Conservation (phyloP, 1,140 invertebrate species). For the Zelostemma sp. region DNA sequence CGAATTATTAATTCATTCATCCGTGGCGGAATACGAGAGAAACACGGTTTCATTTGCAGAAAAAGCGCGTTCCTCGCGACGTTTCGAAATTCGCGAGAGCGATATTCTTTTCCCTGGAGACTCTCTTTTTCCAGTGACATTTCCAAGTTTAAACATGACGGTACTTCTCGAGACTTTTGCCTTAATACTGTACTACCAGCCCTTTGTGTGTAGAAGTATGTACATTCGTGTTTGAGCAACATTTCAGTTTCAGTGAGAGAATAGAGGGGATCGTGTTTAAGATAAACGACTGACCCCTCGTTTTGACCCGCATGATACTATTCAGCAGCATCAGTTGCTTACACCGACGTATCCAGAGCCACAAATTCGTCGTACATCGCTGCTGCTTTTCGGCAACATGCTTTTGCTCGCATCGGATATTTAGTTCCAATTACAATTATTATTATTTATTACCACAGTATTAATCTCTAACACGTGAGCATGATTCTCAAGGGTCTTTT, state of each 20-base stretch:
- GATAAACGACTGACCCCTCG: conserved; percentile 56
- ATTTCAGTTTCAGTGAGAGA: conserved; percentile 20
- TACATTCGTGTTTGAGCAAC: conserved; percentile 20
- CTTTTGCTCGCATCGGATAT: background rate
- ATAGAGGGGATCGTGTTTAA: conserved; percentile 38
- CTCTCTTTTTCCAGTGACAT: too few relatives aligned
- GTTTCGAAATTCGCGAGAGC: too few relatives aligned
- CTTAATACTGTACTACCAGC: too few relatives aligned
- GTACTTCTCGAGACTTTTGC: too few relatives aligned
- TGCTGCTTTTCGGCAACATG: conserved; percentile 18
- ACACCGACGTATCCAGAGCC: conserved; percentile 43
- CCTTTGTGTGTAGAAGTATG: too few relatives aligned
- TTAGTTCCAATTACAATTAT: conserved; percentile 3
- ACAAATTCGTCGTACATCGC: conserved; percentile 26
- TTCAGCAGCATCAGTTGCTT: conserved; percentile 41
- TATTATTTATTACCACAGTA: background rate
- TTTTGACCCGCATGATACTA: conserved; percentile 49
- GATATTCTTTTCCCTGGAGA: too few relatives aligned
- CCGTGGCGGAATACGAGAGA: too few relatives aligned
- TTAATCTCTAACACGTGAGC: background rate
- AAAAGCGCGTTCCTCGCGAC: too few relatives aligned
- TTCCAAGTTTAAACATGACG: too few relatives aligned
- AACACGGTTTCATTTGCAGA: too few relatives aligned
- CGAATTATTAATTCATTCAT: too few relatives aligned
- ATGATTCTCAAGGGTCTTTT: background rate